Conservation (phyloP, 2,797 vertebrate species). For the Huso huso region DNA sequence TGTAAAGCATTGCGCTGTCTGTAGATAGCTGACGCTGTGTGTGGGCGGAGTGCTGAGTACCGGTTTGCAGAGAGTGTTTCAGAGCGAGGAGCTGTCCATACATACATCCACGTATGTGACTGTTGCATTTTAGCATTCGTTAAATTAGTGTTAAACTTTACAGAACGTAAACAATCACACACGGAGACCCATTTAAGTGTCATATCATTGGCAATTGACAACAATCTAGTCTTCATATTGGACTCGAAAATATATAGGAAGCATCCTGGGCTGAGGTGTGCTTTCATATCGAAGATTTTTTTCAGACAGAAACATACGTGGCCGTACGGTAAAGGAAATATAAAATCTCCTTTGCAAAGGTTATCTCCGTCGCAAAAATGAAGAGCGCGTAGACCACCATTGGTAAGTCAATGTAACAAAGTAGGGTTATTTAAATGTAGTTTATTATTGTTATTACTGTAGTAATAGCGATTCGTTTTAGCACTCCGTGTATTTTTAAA, state of each 20-base stretch:
- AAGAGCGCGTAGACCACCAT: too few relatives aligned
- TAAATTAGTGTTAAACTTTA: too few relatives aligned
- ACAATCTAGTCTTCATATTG: background rate
- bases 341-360: background rate
- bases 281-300: background rate
- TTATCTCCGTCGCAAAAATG: too few relatives aligned
- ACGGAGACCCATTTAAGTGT: too few relatives aligned
- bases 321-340: background rate
- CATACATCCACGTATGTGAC: background rate
- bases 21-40: constrained; percentile 36
- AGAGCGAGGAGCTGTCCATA: background rate
- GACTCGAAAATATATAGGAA: background rate
- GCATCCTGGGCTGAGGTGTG: constrained; percentile 3
- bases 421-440: too few relatives aligned
- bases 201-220: too few relatives aligned
- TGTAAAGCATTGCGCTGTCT: background rate
- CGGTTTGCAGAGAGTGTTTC: constrained; percentile 7
- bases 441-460: too few relatives aligned
- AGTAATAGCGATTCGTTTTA: too few relatives aligned
- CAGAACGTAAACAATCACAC: too few relatives aligned
- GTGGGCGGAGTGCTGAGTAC: constrained; percentile 48
- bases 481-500: too few relatives aligned
- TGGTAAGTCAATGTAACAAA: too few relatives aligned
- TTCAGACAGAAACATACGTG: background rate
- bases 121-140: too few relatives aligned